Conservation (phyloP, 2,797 vertebrate species). For the Hippoglossus hippoglossus region DNA sequence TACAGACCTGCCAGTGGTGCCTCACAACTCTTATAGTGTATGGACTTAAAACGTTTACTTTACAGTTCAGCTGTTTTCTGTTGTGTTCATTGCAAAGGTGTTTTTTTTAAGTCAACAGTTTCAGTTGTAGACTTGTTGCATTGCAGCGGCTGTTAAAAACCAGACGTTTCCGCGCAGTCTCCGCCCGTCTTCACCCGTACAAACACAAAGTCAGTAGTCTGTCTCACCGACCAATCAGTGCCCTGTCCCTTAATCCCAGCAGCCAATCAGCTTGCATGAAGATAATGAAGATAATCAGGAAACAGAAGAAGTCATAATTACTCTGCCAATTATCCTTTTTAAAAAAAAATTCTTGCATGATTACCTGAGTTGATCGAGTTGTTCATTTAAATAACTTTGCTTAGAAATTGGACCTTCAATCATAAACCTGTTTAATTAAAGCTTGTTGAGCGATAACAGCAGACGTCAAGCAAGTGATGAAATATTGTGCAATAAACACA, state of each 20-base stretch:
- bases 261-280: conserved; percentile 54
- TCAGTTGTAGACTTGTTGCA: conserved; percentile 61
- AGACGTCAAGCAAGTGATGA: no score
- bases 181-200: conserved; percentile 66
- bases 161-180: conserved; percentile 64
- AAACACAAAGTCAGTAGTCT: conserved; percentile 80
- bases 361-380: conserved; percentile 19
- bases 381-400: conserved; percentile 10
- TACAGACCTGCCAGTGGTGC: not conserved
- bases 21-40: no score
- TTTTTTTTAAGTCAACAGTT: conserved; percentile 21
- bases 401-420: conserved; percentile 5
- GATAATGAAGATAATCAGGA: conserved; percentile 33
- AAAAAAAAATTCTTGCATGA: not conserved
- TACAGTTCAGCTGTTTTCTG: not conserved
- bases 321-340: not conserved
- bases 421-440: not conserved
- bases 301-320: not conserved
- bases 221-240: conserved; percentile 14
- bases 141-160: conserved; percentile 74
- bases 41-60: not conserved
- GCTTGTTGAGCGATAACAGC: not conserved
- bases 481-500: no score
- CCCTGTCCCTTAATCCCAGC: conserved; percentile 13
- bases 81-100: not conserved